Percentiles rank a stretch among this genome's conserved stretches.
phyloP scores from a whole-genome alignment of 2,113 vertebrate species.

The Macroglossus sobrinus region DNA sequence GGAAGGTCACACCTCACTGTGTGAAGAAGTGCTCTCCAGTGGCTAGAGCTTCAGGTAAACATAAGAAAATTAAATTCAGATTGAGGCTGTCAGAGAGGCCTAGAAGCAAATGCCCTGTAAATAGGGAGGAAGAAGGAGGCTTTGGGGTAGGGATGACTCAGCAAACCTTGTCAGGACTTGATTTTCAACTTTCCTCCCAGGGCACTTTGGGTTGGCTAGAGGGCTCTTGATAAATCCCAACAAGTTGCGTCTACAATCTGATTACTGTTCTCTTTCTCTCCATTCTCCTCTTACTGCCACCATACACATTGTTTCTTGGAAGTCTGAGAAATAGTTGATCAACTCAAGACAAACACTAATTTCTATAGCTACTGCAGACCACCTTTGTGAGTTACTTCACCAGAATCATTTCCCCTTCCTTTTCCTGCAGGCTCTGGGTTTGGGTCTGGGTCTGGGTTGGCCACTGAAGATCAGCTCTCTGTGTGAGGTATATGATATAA shows the following conservation, averaged over 20 bases:
- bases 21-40: neutral
- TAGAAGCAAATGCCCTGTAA: neutral
- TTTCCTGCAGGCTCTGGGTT: neutral
- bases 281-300: neutral
- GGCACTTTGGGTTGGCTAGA: neutral
- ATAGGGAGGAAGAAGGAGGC: neutral
- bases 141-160: neutral
- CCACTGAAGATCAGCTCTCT: neutral
- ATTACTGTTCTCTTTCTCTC: neutral
- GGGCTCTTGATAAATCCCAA: neutral
- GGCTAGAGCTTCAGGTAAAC: neutral
- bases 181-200: constrained; percentile 17
- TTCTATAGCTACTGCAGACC: neutral
- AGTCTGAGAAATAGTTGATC: neutral
- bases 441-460: neutral
- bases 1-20: neutral
- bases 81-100: neutral
- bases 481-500: neutral
- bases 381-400: neutral
- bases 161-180: neutral
- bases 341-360: neutral
- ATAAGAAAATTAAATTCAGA: neutral
- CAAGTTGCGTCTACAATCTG: neutral
- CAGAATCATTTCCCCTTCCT: neutral
- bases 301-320: neutral